Conservation (phyloP, 37 sponge, comb jelly and placozoan species). For the Hexactinellida sp. region DNA sequence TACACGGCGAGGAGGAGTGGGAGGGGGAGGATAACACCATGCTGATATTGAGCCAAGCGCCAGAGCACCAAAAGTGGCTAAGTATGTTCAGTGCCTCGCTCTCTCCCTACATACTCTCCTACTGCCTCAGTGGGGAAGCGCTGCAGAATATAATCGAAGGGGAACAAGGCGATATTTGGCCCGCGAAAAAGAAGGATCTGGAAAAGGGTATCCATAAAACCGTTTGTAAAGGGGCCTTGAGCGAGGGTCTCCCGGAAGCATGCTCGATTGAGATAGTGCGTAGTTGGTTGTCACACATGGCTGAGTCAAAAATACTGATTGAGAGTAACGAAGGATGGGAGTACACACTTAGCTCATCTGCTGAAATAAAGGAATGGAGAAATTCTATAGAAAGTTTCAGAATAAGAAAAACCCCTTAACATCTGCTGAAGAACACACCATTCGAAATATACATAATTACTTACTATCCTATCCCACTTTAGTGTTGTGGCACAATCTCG, state of each 20-base stretch:
- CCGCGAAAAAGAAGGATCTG: neutral
- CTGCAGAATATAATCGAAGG: neutral
- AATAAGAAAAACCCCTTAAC: neutral
- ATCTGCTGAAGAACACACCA: no score
- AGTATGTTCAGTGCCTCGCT: neutral
- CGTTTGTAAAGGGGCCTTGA: neutral
- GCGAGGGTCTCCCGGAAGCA: neutral
- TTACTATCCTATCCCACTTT: neutral
- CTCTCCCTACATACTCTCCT: neutral
- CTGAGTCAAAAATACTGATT: neutral
- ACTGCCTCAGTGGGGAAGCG: neutral
- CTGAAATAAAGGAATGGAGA: neutral
- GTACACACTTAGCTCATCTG: neutral
- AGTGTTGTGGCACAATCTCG: neutral
- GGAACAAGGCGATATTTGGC: neutral
- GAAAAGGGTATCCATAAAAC: neutral
- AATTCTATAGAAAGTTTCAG: neutral
- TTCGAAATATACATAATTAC: no score
- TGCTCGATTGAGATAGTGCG: neutral
- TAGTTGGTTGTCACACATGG: neutral
- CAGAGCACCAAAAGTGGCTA: slow-evolving; percentile 7
- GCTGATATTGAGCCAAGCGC: neutral
- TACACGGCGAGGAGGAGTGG: neutral
- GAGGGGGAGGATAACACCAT: neutral
- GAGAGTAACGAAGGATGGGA: neutral